Evolutionary conservation across 2,888 invertebrate species (phyloP), one percentile per base, ranked within the genome.

Genomic region (Melanophora roralis): DNA sequence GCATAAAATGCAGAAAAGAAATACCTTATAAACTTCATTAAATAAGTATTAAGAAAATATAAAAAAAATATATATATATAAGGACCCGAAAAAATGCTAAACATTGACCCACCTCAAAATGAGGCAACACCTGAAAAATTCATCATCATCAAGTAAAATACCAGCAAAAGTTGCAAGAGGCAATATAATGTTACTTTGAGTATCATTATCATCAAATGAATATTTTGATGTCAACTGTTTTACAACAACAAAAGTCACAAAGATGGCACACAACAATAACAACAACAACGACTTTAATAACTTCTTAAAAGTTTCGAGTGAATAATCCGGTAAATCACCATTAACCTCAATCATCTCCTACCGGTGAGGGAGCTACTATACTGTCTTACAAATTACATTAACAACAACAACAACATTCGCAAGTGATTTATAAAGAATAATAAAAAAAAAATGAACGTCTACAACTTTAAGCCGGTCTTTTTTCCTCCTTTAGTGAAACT

Each of bases 91-190:
- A 53, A 64, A 59, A 51, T 71, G 67, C 55, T 75, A 71, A 71
- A 71, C 75, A 80, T 76, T 80, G 75, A 68, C 75, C 79, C 75
- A 75, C 79, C 79, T 80, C 75, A 80, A 80, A 76, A 72, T 71
- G 72, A 79, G 53, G 71, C 71, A 59, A 34, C 49, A 64, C 19
- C 60, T 40, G 16, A 43, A 60, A 16, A 40, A 51, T n/a, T 38
- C 67, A 8, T 16, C 49, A 36, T 9, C 65, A 62, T 11, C 59
- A 69, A n/a, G 16, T 14, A 43, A 43, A 43, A 43, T 43, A 14
- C 8, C 68, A 62, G 1, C 67, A 75, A 68, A 53, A 34, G 36
- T 27, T 45, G 21, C 74, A 59, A 27, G 49, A 51, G 9, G 32
- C n/a, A 14, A 12, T 16, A 38, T 38, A 62, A 38, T 32, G 55